These are phyloP conservation scores for Tetragnatha versicolor DNA, from an alignment of 1,140 invertebrate species.

Conservation along the genomic window DNA sequence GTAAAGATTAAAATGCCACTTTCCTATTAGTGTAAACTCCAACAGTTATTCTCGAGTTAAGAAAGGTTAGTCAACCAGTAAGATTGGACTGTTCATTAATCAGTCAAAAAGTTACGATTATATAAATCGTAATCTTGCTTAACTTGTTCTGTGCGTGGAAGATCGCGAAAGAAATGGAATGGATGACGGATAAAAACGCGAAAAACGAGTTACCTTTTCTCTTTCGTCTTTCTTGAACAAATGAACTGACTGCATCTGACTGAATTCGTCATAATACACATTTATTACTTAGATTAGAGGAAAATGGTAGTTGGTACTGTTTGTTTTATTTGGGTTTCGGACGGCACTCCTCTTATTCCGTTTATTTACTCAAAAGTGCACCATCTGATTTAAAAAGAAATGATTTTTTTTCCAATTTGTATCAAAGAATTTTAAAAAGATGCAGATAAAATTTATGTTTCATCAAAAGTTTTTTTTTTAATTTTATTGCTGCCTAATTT, in stretches of 20 bases:
- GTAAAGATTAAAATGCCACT: background rate
- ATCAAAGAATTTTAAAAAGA: too few relatives aligned
- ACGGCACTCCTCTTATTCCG: background rate
- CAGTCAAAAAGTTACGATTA: background rate
- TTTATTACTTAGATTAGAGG: background rate
- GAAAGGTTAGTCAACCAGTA: background rate
- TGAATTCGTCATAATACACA: background rate
- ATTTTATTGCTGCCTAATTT: too few relatives aligned
- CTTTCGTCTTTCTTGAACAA: background rate
- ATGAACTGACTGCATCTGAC: background rate
- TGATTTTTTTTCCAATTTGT: too few relatives aligned
- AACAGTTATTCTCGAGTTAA: background rate
- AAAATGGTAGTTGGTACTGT: background rate
- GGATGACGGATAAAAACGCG: constrained; percentile 3
- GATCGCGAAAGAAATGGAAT: background rate
- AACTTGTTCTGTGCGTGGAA: background rate
- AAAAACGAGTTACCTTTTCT: constrained; percentile 34
- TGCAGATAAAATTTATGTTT: too few relatives aligned
- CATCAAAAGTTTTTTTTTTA: too few relatives aligned
- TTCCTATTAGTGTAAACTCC: background rate
- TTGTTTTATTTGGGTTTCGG: background rate
- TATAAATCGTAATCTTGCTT: background rate
- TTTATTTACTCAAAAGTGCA: background rate
- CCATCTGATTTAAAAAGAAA: background rate
- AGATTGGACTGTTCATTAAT: background rate